Conservation (phyloP, 2,888 invertebrate species). For the Clunio marinus region DNA sequence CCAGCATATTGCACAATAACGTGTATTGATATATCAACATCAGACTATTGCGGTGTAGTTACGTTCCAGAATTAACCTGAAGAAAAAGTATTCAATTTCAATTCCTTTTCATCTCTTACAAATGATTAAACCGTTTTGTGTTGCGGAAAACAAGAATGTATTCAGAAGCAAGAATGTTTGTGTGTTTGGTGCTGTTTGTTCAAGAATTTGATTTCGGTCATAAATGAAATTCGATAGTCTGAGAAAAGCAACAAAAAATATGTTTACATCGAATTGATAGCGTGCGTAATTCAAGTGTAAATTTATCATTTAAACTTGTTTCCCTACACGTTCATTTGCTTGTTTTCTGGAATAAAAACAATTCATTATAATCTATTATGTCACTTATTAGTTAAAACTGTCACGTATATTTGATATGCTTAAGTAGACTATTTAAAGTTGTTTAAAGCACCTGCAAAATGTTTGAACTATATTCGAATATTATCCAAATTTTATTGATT, state of each 20-base stretch:
- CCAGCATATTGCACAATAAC: not conserved
- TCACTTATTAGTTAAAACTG: not conserved
- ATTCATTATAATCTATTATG: not conserved
- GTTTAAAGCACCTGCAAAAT: too few species aligned
- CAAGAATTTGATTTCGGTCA: not conserved
- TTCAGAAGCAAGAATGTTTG: not conserved
- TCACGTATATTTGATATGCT: too few species aligned
- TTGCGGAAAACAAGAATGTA: not conserved
- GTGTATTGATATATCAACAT: constrained; percentile 5
- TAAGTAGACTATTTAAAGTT: too few species aligned
- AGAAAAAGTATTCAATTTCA: constrained; percentile 35
- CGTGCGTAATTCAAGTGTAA: constrained; percentile 5
- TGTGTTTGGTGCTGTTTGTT: not conserved
- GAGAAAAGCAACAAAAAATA: not conserved
- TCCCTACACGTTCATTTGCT: not conserved
- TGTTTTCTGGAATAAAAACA: not conserved
- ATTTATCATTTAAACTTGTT: not conserved
- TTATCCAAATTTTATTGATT: too few species aligned
- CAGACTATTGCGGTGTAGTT: not conserved
- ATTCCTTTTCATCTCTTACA: constrained; percentile 25
- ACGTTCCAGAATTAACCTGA: not conserved
- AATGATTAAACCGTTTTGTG: constrained; percentile 8
- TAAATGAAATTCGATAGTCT: constrained; percentile 33
- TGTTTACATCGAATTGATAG: not conserved
- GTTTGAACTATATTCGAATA: too few species aligned